Percentiles rank a stretch among this genome's conserved stretches.
Evolutionary conservation across 2,797 vertebrate species (phyloP).

Genomic region (Lacerta bilineata): DNA sequence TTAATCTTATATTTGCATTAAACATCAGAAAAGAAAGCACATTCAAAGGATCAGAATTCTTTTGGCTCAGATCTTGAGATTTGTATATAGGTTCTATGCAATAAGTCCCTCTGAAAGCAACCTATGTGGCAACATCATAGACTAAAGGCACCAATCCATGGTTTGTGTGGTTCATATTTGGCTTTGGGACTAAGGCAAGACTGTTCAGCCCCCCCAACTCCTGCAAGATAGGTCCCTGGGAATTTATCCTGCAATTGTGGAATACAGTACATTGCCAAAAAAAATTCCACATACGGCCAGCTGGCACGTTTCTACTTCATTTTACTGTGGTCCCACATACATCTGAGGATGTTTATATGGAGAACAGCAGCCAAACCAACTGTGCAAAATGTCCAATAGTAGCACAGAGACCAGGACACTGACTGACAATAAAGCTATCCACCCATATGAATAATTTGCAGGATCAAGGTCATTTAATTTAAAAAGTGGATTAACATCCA

Average conservation of each 20-base stretch:
- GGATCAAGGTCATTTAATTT: constrained; percentile 12
- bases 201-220: neutral
- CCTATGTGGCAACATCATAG: fast-evolving
- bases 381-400: neutral
- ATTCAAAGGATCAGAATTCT: fast-evolving
- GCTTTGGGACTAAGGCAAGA: neutral
- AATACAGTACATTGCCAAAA: neutral
- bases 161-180: neutral
- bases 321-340: neutral
- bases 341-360: neutral
- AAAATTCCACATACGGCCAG: neutral
- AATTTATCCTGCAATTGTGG: neutral
- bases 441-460: neutral
- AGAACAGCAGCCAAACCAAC: neutral
- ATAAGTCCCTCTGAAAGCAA: fast-evolving
- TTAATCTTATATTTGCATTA: constrained; percentile 39
- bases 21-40: constrained; percentile 45
- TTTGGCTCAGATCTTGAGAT: neutral
- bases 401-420: neutral
- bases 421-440: neutral
- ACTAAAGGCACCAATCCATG: neutral
- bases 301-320: neutral
- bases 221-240: too few species aligned
- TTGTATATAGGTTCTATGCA: neutral
- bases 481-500: neutral